phyloP scores from a whole-genome alignment of 1,140 invertebrate genomes.

The Drosophila mauritiana region DNA sequence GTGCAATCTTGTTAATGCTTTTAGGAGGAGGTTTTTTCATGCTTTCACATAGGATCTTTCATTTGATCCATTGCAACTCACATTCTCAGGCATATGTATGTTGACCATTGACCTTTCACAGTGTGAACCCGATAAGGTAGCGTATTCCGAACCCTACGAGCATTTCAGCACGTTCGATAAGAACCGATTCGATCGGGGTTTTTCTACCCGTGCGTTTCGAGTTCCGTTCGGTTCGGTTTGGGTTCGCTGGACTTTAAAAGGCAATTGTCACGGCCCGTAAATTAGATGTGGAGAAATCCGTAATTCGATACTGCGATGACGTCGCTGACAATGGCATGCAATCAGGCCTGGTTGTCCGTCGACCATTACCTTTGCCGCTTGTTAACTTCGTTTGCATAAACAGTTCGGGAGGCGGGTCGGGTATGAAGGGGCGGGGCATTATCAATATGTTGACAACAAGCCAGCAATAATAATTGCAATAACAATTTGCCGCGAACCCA shows the following conservation, averaged over 20 bases:
- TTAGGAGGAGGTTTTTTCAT: too few relatives aligned
- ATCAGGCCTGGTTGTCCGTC: constrained; percentile 40
- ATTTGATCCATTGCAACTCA: too few relatives aligned
- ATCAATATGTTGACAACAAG: constrained; percentile 74
- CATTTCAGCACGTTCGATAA: constrained; percentile 1
- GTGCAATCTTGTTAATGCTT: too few relatives aligned
- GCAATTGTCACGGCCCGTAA: constrained; percentile 65
- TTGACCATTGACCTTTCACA: too few relatives aligned
- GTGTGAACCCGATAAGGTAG: too few relatives aligned
- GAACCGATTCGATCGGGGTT: neutral
- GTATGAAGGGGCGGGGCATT: constrained; percentile 31
- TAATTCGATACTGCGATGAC: constrained; percentile 61
- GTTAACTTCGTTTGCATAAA: constrained; percentile 47
- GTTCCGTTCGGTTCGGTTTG: neutral
- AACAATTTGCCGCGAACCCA: constrained; percentile 35
- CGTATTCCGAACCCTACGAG: neutral
- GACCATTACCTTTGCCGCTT: constrained; percentile 18
- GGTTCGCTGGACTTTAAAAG: constrained; percentile 56
- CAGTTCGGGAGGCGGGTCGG: neutral
- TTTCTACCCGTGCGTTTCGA: neutral
- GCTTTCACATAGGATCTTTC: too few relatives aligned
- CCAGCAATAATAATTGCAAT: constrained; percentile 62
- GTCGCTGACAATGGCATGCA: constrained; percentile 65
- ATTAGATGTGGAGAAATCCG: constrained; percentile 48
- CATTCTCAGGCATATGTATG: too few relatives aligned